Evolutionary conservation across 1,140 invertebrate species (phyloP), one percentile per base, ranked within the genome.

Genomic region (Pectinophora gossypiella): DNA sequence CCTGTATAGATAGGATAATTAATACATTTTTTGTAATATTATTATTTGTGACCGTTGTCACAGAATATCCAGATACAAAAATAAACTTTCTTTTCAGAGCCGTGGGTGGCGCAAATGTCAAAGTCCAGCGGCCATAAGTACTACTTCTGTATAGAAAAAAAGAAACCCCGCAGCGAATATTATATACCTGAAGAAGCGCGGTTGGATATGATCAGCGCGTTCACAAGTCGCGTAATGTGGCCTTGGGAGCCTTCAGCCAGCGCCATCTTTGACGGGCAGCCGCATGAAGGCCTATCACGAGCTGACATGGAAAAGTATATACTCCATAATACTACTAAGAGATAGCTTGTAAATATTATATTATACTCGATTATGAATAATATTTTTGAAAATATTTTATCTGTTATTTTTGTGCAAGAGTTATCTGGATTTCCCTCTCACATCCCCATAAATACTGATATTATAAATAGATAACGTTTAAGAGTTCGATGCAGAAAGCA

Each of bases 31-130:
- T n/a, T n/a, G n/a, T n/a, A n/a, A n/a, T n/a, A n/a, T n/a, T n/a
- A n/a, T n/a, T n/a, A n/a, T n/a, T n/a, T n/a, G n/a, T n/a, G n/a
- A n/a, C n/a, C n/a, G n/a, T n/a, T n/a, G n/a, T n/a, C n/a, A n/a
- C n/a, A n/a, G n/a, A n/a, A n/a, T n/a, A n/a, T n/a, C n/a, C n/a
- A n/a, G n/a, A n/a, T n/a, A n/a, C n/a, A n/a, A n/a, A n/a, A n/a
- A n/a, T n/a, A n/a, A n/a, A n/a, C n/a, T 49, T 54, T 49, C 57
- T 27, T 82, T 82, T 42, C 59, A 88, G 86, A 84, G 20, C 84
- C 86, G 15, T 88, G 86, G 86, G 69, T 67, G 19, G 66, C 76
- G 3, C 66, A 68, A 32, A 77, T 83, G 38, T 88, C 85, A 1
- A 85, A 76, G 57, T 77, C 55, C 10, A 61, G 45, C 22, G 76